Evolutionary conservation across 2,113 vertebrate genomes (phyloP).

Genomic region (Brienomyrus brachyistius): DNA sequence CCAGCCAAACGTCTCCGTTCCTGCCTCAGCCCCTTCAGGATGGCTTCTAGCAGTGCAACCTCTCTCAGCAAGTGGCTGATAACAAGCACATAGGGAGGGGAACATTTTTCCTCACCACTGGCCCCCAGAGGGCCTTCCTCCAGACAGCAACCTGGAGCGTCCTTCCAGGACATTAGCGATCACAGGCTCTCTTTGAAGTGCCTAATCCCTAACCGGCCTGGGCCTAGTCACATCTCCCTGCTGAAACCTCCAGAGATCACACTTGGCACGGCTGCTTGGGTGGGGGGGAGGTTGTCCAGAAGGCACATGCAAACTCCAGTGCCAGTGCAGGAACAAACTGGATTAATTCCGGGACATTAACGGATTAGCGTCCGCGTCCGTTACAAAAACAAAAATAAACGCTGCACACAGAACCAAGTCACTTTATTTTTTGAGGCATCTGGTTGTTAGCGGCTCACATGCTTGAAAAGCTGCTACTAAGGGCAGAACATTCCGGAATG

Average conservation of each 20-base stretch:
- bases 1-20: not conserved
- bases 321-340: not conserved
- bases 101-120: not conserved
- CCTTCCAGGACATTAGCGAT: not conserved
- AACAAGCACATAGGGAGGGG: not conserved
- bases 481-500: not conserved
- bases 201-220: slow-evolving; percentile 2
- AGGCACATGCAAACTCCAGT: not conserved
- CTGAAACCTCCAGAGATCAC: slow-evolving; percentile 11
- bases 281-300: not conserved
- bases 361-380: not conserved
- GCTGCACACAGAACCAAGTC: not conserved
- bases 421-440: not conserved
- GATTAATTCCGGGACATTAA: not conserved
- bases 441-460: not conserved
- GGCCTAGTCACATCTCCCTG: not conserved
- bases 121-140: not conserved
- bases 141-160: not conserved
- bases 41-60: not conserved
- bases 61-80: not conserved
- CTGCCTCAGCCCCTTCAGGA: not conserved
- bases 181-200: not conserved
- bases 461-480: not conserved
- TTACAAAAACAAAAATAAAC: not conserved
- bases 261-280: not conserved